phyloP scores from a whole-genome alignment of 1,140 invertebrate genomes.

The Macrotrachela quadricornifera region DNA sequence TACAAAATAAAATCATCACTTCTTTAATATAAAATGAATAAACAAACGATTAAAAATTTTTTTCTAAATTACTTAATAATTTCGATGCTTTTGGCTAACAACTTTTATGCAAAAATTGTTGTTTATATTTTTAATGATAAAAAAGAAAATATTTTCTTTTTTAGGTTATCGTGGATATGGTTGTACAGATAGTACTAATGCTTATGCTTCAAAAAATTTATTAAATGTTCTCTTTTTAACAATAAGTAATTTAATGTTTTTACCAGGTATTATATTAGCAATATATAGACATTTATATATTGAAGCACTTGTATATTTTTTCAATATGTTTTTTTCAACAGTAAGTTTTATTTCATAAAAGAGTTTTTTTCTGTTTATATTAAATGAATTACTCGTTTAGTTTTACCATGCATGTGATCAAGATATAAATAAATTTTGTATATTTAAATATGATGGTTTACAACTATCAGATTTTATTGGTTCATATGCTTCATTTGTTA shows the following conservation, averaged over 20 bases:
- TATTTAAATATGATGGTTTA: slow-evolving; percentile 39
- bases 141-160: too few relatives aligned
- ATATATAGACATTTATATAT: slow-evolving; percentile 50
- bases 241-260: slow-evolving; percentile 60
- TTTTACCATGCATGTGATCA: slow-evolving; percentile 48
- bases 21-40: too few relatives aligned
- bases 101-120: too few relatives aligned
- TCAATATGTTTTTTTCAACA: slow-evolving; percentile 65
- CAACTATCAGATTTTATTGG: slow-evolving; percentile 79
- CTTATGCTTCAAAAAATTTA: slow-evolving; percentile 43
- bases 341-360: slow-evolving; percentile 20
- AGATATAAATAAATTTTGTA: slow-evolving; percentile 29
- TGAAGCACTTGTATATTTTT: slow-evolving; percentile 55
- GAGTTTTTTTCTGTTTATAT: too few relatives aligned
- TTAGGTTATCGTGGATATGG: slow-evolving; percentile 46
- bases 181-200: slow-evolving; percentile 54
- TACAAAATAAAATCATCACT: too few relatives aligned
- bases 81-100: too few relatives aligned
- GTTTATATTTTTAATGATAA: too few relatives aligned
- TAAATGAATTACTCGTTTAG: slow-evolving; percentile 14
- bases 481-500: slow-evolving; percentile 65
- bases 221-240: slow-evolving; percentile 46
- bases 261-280: slow-evolving; percentile 57
- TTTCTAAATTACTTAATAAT: too few relatives aligned
- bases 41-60: too few relatives aligned